Percentiles rank a stretch among this genome's conserved stretches.
These are phyloP conservation scores for Trachymyrmex cornetzi DNA, from an alignment of 1,140 invertebrate genomes.

Conservation along the genomic window DNA sequence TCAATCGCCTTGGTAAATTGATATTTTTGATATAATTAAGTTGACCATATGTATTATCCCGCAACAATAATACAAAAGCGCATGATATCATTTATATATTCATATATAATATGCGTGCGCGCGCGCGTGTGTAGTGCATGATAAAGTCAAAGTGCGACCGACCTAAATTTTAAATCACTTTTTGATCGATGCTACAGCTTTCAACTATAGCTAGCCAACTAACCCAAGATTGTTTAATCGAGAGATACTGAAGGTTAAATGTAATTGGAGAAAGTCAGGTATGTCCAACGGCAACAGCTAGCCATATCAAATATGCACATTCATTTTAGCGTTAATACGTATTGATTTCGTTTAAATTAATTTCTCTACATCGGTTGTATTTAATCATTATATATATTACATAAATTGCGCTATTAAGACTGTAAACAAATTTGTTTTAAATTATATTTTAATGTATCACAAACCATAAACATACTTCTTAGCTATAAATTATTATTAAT, in stretches of 20 bases:
- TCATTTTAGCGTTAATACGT: background rate
- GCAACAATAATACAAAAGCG: background rate
- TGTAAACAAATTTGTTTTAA: background rate
- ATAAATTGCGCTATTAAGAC: background rate
- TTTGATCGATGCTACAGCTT: slow-evolving; percentile 20
- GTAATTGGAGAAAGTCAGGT: slow-evolving; percentile 34
- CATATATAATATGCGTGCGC: background rate
- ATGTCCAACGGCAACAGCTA: background rate
- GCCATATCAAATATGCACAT: slow-evolving; percentile 1
- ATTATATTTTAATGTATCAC: background rate
- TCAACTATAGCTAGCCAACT: slow-evolving; percentile 2
- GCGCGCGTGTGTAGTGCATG: too few relatives aligned
- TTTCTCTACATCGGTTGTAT: background rate
- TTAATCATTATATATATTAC: background rate
- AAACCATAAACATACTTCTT: background rate
- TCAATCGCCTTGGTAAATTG: background rate
- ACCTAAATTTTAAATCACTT: slow-evolving; percentile 42
- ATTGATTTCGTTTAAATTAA: background rate
- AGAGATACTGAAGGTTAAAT: slow-evolving; percentile 21
- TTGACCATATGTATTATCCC: background rate
- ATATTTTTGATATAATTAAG: background rate
- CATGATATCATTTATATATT: slow-evolving; percentile 11
- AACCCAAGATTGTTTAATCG: slow-evolving; percentile 13
- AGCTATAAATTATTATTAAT: background rate
- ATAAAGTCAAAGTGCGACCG: background rate